phyloP scores from a whole-genome alignment of 2,888 invertebrate species.

The Lepidocyrtoides sp. region DNA sequence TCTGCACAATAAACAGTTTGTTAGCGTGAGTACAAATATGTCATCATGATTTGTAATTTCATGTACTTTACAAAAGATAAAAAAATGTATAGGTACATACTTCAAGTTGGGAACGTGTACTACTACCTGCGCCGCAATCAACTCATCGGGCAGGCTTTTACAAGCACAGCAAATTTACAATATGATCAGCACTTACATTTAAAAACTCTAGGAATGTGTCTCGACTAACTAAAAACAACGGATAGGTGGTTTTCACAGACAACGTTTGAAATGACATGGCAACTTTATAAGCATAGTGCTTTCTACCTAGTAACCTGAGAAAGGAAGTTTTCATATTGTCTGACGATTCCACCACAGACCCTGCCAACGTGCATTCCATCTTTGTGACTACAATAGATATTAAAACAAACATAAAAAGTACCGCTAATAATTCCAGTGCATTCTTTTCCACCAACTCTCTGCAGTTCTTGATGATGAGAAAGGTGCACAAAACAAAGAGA shows the following conservation, averaged over 20 bases:
- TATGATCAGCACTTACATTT: conserved; percentile 36
- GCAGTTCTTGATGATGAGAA: neutral
- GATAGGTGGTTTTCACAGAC: conserved; percentile 10
- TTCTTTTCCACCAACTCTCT: neutral
- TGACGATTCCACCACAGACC: conserved; percentile 1
- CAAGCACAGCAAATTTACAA: conserved; percentile 54
- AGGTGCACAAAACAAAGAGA: neutral
- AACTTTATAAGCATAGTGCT: conserved; percentile 16
- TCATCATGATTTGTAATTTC: too few species aligned
- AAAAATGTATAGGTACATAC: too few species aligned
- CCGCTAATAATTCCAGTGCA: conserved; percentile 2
- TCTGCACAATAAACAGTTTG: too few species aligned
- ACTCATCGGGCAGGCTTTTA: too few species aligned
- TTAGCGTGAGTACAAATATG: too few species aligned
- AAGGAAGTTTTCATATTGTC: neutral
- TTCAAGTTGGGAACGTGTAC: too few species aligned
- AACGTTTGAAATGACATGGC: conserved; percentile 22
- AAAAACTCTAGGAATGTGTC: conserved; percentile 42
- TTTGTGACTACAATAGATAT: neutral
- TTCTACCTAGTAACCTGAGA: neutral
- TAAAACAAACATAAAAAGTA: conserved; percentile 3
- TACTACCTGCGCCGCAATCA: too few species aligned
- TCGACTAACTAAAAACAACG: conserved; percentile 31
- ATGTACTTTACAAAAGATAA: too few species aligned
- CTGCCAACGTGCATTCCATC: neutral